A percentile compares a stretch with the other conserved stretches of the same genome.
Evolutionary conservation across 2,113 vertebrate genomes (phyloP).

Genomic region (Serilophus lunatus): DNA sequence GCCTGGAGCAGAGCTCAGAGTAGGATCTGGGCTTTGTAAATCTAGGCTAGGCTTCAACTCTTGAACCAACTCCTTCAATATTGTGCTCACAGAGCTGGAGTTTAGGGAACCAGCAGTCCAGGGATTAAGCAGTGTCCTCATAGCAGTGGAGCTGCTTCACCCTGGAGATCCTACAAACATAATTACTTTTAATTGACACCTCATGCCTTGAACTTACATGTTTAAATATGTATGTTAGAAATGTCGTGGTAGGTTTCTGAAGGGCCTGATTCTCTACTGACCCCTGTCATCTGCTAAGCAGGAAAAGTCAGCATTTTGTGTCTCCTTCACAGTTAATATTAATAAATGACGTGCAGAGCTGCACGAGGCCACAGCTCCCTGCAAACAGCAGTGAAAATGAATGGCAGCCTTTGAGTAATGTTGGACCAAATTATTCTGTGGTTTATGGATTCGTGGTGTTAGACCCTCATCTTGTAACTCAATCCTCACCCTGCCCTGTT

Average conservation of each 20-base stretch:
- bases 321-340: not conserved
- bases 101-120: not conserved
- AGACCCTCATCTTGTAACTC: not conserved
- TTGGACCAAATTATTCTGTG: not conserved
- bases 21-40: not conserved
- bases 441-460: not conserved
- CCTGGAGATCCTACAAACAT: not conserved
- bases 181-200: not conserved
- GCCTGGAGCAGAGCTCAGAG: not conserved
- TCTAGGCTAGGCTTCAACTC: not conserved
- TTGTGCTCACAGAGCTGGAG: not conserved
- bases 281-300: not conserved
- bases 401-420: not conserved
- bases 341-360: not conserved
- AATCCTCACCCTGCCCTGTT: not conserved
- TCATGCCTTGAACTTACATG: accelerated
- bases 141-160: not conserved
- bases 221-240: accelerated
- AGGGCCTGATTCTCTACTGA: not conserved
- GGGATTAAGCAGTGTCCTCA: not conserved
- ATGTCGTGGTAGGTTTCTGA: not conserved
- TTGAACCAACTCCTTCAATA: not conserved
- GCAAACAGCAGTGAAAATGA: not conserved
- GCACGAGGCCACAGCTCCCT: not conserved
- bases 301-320: not conserved